Base-by-base conservation (phyloP, 1,140 invertebrate species). In the Nebria ingens region DNA sequence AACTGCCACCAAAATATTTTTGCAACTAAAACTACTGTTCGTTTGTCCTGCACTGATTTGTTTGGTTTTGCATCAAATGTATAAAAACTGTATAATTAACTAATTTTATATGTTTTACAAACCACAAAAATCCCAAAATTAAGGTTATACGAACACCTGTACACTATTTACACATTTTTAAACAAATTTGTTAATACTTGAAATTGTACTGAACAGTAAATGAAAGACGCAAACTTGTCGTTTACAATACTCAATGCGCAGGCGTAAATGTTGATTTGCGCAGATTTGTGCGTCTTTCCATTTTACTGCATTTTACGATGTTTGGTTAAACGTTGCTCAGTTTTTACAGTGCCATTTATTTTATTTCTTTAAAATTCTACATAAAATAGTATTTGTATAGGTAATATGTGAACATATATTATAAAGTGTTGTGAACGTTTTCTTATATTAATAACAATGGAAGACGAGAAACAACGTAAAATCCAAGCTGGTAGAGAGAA, bases 401-500 rank as follows among this genome's bases (percentile, higher is more conserved):
- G 17, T 45, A 12, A 17, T 17, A 45, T 45, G 40, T 45, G 25
- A 34, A 34, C 25, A 34, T n/a, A 6, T 34, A n/a, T 34, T 34
- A 17, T 45, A 45, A 4, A 12, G 9, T 45, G 17, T 3, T 11
- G 40, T 45, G 40, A 45, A 4, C 15, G 9, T 45, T 45, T 6
- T 11, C 3, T 45, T 17, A 13, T 6, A 29, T 29, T 4, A 4
- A 13, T 29, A 6, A 17, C 40, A 45, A 45, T 45, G 40, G 40
- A 45, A 45, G 58, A 59, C 11, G 58, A 57, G 20, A 52, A 56
- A 13, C 21, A 21, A 45, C 53, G 56, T 38, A 57, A 59, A 34
- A 23, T 59, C 45, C 51, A 55, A 25, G 58, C 58, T 34, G 58
- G 55, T 21, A 38, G 56, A 19, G 56, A 59, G 50, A 59, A 57